Percentiles rank a stretch among this genome's conserved stretches.
Evolutionary conservation across 2,888 invertebrate species (phyloP).

Genomic region (Azorinus chamasolen): DNA sequence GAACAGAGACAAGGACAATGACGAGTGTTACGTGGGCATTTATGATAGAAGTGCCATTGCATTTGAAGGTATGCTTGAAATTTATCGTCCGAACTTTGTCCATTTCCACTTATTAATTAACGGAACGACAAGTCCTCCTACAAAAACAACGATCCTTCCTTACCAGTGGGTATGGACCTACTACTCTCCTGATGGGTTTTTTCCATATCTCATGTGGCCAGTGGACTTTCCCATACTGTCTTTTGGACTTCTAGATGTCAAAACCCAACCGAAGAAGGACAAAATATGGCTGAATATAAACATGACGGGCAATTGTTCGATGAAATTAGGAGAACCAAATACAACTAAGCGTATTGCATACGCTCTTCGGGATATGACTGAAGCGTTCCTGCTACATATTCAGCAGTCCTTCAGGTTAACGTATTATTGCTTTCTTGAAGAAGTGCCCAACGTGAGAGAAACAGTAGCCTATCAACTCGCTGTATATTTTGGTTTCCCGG

Average conservation of each 20-base stretch:
- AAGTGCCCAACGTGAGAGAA: conserved; percentile 33
- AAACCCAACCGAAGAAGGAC: conserved; percentile 6
- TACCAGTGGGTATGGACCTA: conserved; percentile 51
- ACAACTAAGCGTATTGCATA: too few relatives aligned
- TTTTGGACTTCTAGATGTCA: conserved; percentile 38
- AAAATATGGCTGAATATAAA: neutral
- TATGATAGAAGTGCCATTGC: too few relatives aligned
- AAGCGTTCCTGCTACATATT: too few relatives aligned
- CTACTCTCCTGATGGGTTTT: conserved; percentile 18
- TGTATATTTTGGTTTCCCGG: conserved; percentile 34
- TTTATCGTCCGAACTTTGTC: too few relatives aligned
- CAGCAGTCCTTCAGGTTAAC: conserved; percentile 10
- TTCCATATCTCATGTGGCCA: conserved; percentile 45
- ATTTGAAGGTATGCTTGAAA: too few relatives aligned
- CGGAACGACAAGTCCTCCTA: too few relatives aligned
- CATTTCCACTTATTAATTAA: too few relatives aligned
- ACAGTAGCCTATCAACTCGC: conserved; percentile 32
- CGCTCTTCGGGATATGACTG: too few relatives aligned
- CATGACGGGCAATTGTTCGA: too few relatives aligned
- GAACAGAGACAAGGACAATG: too few relatives aligned
- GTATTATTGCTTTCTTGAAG: conserved; percentile 40
- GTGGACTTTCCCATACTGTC: conserved; percentile 44
- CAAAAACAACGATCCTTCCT: conserved; percentile 25
- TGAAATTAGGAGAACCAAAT: too few relatives aligned
- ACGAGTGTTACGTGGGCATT: too few relatives aligned